Conservation (phyloP, 2,797 vertebrate species). For the Clarias fuscus region DNA sequence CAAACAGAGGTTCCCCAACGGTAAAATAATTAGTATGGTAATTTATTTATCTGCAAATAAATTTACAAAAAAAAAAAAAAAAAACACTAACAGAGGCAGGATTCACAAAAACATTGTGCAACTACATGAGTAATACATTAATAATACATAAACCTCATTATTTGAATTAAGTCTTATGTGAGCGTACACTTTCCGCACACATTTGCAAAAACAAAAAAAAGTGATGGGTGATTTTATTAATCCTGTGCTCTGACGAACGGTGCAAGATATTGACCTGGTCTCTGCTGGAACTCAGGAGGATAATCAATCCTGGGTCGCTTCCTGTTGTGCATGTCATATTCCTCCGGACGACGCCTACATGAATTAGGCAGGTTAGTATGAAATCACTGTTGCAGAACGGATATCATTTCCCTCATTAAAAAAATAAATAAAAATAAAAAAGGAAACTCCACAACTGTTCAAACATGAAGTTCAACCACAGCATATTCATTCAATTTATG, state of each 20-base stretch:
- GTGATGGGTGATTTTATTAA: background rate
- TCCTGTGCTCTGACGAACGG: constrained; percentile 30
- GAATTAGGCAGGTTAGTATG: constrained; percentile 91
- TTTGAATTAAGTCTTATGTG: background rate
- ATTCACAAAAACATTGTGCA: no score
- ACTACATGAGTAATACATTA: background rate
- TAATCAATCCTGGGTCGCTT: constrained; percentile 97
- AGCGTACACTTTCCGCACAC: no score
- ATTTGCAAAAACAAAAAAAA: background rate
- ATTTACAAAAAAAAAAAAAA: background rate
- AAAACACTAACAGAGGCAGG: background rate
- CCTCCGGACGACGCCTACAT: constrained; percentile 98
- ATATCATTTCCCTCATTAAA: background rate
- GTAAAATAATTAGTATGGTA: background rate
- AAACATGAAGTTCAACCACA: constrained; percentile 15
- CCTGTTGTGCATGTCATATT: constrained; percentile 97
- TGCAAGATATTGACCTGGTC: constrained; percentile 90
- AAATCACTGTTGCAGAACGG: constrained; percentile 63
- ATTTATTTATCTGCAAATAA: no score
- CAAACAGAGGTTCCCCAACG: constrained; percentile 65
- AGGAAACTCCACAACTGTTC: constrained; percentile 1
- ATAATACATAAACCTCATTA: background rate
- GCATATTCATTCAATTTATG: background rate
- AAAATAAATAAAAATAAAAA: background rate
- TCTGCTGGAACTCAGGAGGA: constrained; percentile 92